A percentile compares a stretch with the other conserved stretches of the same genome.
phyloP scores from a whole-genome alignment of 2,113 vertebrate species.

The Stegastes partitus region DNA sequence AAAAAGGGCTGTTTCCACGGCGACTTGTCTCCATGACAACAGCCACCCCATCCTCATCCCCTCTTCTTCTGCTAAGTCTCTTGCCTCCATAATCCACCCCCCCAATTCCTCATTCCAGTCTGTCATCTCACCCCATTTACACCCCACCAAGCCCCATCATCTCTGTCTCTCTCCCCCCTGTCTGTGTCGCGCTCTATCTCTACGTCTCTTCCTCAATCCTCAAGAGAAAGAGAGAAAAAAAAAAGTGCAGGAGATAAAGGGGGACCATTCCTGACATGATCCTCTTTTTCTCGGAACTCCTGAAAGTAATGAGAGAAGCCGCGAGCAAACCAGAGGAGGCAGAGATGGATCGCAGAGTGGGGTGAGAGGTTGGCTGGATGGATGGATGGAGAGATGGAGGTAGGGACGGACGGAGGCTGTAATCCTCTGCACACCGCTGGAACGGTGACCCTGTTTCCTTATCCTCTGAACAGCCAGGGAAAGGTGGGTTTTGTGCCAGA shows the following conservation, averaged over 20 bases:
- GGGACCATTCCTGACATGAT: conserved; percentile 48
- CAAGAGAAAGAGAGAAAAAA: conserved; percentile 48
- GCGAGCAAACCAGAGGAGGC: conserved; percentile 31
- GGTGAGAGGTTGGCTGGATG: conserved; percentile 38
- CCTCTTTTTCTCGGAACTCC: conserved; percentile 49
- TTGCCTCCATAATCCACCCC: conserved; percentile 64
- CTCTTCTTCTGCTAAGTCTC: conserved; percentile 63
- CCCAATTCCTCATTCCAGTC: conserved; percentile 67
- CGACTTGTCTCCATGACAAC: conserved; percentile 79
- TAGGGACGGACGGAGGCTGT: conserved; percentile 42
- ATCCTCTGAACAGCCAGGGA: conserved; percentile 55
- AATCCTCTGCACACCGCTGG: conserved; percentile 60
- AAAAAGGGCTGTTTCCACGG: conserved; percentile 75
- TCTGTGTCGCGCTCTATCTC: conserved; percentile 24
- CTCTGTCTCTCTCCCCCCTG: conserved; percentile 23
- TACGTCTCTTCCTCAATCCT: conserved; percentile 45
- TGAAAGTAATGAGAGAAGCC: conserved; percentile 64
- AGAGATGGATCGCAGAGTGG: conserved; percentile 36
- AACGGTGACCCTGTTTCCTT: conserved; percentile 67
- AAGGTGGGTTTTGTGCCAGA: conserved; percentile 63
- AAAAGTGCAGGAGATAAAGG: conserved; percentile 47
- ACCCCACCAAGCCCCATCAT: conserved; percentile 73
- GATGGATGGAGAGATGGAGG: conserved; percentile 44
- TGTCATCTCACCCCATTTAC: conserved; percentile 79
- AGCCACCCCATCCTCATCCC: conserved; percentile 69